phyloP scores from a whole-genome alignment of 23 tunicate genomes.

The Botrylloides violaceus region DNA sequence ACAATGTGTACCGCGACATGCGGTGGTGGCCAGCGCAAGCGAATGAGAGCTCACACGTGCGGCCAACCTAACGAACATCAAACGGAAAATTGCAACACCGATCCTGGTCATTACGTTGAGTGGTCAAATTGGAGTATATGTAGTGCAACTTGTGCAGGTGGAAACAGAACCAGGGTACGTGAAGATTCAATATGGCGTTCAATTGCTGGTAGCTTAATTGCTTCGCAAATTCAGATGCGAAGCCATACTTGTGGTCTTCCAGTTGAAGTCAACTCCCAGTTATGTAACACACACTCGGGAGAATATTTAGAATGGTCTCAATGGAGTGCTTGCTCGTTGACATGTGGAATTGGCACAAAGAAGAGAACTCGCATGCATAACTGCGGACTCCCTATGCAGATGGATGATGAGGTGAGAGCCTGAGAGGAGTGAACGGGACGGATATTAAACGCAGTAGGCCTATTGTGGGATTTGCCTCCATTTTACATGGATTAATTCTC shows the following conservation, averaged over 20 bases:
- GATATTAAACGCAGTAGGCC: too few species aligned
- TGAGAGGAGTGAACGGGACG: too few species aligned
- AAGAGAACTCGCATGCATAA: constrained; percentile 55
- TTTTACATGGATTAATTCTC: background rate
- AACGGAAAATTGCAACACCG: constrained; percentile 25
- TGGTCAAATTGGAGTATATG: constrained; percentile 37
- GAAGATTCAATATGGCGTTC: too few species aligned
- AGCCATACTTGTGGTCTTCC: constrained; percentile 67
- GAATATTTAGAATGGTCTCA: constrained; percentile 35
- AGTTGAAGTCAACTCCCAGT: constrained; percentile 24
- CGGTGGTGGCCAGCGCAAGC: constrained; percentile 62
- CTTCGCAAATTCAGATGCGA: constrained; percentile 24
- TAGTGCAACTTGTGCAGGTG: constrained; percentile 49
- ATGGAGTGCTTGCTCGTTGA: constrained; percentile 51
- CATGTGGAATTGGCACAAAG: constrained; percentile 79
- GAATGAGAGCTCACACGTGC: constrained; percentile 67
- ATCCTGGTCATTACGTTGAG: constrained; percentile 19
- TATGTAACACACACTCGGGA: constrained; percentile 62
- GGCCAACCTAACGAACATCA: constrained; percentile 18
- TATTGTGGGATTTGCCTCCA: too few species aligned
- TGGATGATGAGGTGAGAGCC: constrained; percentile 31
- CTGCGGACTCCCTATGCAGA: constrained; percentile 46
- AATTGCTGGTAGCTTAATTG: too few species aligned
- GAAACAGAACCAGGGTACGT: constrained; percentile 57
- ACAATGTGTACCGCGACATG: constrained; percentile 54